Evolutionary conservation across 2,113 vertebrate genomes (phyloP).

Genomic region (Pipa parva): DNA sequence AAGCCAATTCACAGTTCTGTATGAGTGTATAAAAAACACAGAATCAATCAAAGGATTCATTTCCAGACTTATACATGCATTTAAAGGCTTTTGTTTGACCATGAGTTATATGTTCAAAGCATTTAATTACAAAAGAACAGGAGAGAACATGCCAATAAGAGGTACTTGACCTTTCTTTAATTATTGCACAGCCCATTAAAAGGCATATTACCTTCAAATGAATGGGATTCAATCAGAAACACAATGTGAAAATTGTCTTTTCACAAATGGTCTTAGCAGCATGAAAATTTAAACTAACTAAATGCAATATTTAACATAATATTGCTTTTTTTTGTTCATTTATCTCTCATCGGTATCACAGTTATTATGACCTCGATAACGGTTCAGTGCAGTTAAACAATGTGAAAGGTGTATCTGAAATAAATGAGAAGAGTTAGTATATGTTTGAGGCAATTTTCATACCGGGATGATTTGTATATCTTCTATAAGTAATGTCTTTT

Average conservation of each 20-base stretch:
- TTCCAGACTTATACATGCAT: conserved; percentile 41
- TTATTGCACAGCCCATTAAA: conserved; percentile 49
- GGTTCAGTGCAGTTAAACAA: too few species aligned
- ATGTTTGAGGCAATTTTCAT: too few species aligned
- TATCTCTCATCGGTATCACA: too few species aligned
- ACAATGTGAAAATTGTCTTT: conserved; percentile 15
- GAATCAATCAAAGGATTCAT: conserved; percentile 26
- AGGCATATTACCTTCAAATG: conserved; percentile 46
- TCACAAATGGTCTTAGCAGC: neutral
- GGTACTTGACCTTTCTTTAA: conserved; percentile 46
- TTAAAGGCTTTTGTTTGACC: conserved; percentile 34
- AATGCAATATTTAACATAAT: too few species aligned
- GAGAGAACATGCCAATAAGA: conserved; percentile 41
- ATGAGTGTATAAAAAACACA: too few species aligned
- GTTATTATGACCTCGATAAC: too few species aligned
- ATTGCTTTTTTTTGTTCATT: too few species aligned
- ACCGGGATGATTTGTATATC: too few species aligned
- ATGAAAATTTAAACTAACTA: neutral
- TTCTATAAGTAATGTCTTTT: too few species aligned
- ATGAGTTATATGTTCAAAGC: conserved; percentile 43
- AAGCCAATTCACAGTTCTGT: conserved; percentile 27
- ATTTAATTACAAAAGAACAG: conserved; percentile 48
- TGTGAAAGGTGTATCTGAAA: too few species aligned
- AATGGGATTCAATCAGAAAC: conserved; percentile 28
- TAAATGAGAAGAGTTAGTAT: too few species aligned